Evolutionary conservation across 2,888 invertebrate species (phyloP), one percentile per base, ranked within the genome.

Genomic region (Latrodectus hesperus): DNA sequence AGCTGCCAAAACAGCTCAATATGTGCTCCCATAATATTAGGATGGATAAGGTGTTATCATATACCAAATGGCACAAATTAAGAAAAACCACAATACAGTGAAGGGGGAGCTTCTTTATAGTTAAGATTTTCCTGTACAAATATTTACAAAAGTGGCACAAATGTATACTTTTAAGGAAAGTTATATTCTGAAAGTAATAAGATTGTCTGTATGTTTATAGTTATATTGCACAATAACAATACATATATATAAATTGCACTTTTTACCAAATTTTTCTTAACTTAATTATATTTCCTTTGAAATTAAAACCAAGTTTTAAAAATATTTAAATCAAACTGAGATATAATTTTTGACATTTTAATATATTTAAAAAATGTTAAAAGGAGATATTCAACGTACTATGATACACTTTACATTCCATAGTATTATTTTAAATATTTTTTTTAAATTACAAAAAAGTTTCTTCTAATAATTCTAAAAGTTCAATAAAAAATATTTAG

Each of bases 61-160:
- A 86, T 80, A 86, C 81, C 72, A 86, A 77, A 86, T 86, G 81
- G 81, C 81, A 81, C 81, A 72, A 81, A 67, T 81, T 55, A 67
- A 72, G 71, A 68, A 74, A 75, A 68, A 68, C 81, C 80, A 80
- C 76, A 76, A 71, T 72, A 76, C 55, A 72, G 71, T 26, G 14
- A 71, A 80, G 75, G 75, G 76, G 79, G 76, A 10, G 64, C 38
- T 74, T 53, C 52, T 65, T 64, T 79, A 60, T 74, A 67, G 38
- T 75, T 74, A 55, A 71, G 71, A n/a, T 68, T 79, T 22, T 81
- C 81, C 76, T 86, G 77, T 86, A 86, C 86, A 86, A 70, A 53
- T 81, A 86, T 86, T 80, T 86, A 86, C 86, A 86, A 76, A 81
- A 86, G 81, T 81, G 85, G 80, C 76, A 81, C 70, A 67, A 53